Evolutionary conservation across 2,888 invertebrate species (phyloP).

Genomic region (Sericinus montela): DNA sequence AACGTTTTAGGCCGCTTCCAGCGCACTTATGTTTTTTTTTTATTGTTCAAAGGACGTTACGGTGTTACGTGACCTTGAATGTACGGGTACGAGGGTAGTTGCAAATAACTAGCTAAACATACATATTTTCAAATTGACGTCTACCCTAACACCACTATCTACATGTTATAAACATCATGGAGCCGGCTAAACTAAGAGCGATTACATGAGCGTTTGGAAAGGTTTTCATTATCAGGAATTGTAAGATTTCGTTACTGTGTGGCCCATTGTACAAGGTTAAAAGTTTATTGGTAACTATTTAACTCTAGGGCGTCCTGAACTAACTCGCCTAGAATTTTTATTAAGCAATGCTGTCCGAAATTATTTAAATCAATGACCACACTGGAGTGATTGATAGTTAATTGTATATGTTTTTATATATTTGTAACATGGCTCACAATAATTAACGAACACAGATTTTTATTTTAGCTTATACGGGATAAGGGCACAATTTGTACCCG

Average conservation of each 20-base stretch:
- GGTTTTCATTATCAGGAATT: slow-evolving; percentile 27
- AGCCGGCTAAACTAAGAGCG: slow-evolving; percentile 34
- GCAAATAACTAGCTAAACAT: slow-evolving; percentile 40
- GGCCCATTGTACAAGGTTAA: slow-evolving; percentile 49
- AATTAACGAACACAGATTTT: too few species aligned
- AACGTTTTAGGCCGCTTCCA: slow-evolving; percentile 69
- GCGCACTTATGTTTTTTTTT: slow-evolving; percentile 44
- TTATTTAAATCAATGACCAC: background rate
- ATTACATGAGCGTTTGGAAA: slow-evolving; percentile 36
- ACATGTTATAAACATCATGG: slow-evolving; percentile 55
- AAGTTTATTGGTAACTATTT: slow-evolving; percentile 48
- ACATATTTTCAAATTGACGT: slow-evolving; percentile 58
- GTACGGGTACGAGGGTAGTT: slow-evolving; percentile 34
- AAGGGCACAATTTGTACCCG: too few species aligned
- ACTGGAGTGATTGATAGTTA: background rate
- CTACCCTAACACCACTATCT: slow-evolving; percentile 61
- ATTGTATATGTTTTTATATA: too few species aligned
- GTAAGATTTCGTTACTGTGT: slow-evolving; percentile 48
- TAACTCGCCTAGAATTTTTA: background rate
- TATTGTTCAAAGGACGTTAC: slow-evolving; percentile 69
- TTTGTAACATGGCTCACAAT: too few species aligned
- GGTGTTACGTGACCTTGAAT: slow-evolving; percentile 56
- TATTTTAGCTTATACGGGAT: too few species aligned
- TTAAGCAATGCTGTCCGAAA: background rate
- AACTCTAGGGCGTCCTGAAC: background rate